Conservation (phyloP, 1,140 invertebrate species). For the Schmidtea mediterranea region DNA sequence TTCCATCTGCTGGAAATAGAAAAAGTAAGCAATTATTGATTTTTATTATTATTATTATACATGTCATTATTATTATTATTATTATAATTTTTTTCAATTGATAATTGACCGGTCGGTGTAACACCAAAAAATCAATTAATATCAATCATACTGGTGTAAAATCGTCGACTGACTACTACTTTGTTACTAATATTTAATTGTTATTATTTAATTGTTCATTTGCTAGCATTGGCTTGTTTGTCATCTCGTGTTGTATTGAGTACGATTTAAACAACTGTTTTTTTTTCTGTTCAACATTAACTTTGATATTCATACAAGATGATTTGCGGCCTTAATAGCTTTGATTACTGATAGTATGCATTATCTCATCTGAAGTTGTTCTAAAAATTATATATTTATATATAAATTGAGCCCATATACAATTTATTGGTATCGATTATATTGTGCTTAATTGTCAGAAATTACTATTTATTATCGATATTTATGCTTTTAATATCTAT, state of each 20-base stretch:
- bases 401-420: no score
- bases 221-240: not conserved
- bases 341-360: no score
- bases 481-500: no score
- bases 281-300: not conserved
- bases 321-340: no score
- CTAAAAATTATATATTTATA: no score
- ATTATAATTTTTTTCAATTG: not conserved
- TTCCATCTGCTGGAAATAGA: constrained; percentile 99
- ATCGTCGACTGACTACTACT: not conserved
- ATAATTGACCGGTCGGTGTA: not conserved
- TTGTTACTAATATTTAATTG: no score
- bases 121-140: not conserved
- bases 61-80: not conserved
- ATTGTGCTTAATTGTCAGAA: no score
- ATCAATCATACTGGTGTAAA: not conserved
- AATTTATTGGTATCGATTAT: no score
- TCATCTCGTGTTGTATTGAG: not conserved
- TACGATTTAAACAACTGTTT: not conserved
- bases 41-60: no score
- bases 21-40: constrained; percentile 53
- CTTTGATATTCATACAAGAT: not conserved
- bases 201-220: no score
- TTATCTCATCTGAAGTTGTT: no score
- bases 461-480: no score